A percentile compares a stretch with the other conserved stretches of the same genome.
Conservation (phyloP, 2,113 vertebrate genomes). For the Apteryx mantelli region DNA sequence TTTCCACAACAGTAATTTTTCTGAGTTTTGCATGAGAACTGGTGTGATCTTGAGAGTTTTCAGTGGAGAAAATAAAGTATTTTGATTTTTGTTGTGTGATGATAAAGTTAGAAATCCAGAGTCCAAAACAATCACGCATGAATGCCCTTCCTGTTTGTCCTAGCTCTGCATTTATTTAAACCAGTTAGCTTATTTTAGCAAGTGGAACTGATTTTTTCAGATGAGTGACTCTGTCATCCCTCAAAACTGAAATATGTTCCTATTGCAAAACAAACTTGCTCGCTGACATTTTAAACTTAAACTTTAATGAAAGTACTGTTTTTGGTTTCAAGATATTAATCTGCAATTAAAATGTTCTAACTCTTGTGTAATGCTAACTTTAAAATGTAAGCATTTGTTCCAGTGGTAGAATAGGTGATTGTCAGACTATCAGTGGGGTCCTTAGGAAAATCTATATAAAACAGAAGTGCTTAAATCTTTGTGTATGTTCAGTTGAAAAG, state of each 20-base stretch:
- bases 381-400: neutral
- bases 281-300: neutral
- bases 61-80: neutral
- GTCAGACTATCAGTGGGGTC: neutral
- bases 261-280: neutral
- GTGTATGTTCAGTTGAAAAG: neutral
- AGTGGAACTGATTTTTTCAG: conserved; percentile 35
- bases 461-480: neutral
- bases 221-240: neutral
- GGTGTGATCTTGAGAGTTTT: neutral
- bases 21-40: neutral
- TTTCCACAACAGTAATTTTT: neutral
- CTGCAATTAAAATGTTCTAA: neutral
- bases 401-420: neutral
- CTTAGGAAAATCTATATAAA: neutral
- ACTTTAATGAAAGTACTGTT: neutral
- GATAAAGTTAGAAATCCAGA: conserved; percentile 17
- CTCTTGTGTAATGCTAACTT: neutral
- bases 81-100: conserved; percentile 20
- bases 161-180: conserved; percentile 18
- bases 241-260: neutral
- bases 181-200: conserved; percentile 29
- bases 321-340: neutral
- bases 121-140: conserved; percentile 5
- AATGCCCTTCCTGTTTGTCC: conserved; percentile 41